Percentiles rank a stretch among this genome's conserved stretches.
These are phyloP conservation scores for Thymelicus sylvestris DNA, from an alignment of 2,888 invertebrate genomes.

Conservation along the genomic window DNA sequence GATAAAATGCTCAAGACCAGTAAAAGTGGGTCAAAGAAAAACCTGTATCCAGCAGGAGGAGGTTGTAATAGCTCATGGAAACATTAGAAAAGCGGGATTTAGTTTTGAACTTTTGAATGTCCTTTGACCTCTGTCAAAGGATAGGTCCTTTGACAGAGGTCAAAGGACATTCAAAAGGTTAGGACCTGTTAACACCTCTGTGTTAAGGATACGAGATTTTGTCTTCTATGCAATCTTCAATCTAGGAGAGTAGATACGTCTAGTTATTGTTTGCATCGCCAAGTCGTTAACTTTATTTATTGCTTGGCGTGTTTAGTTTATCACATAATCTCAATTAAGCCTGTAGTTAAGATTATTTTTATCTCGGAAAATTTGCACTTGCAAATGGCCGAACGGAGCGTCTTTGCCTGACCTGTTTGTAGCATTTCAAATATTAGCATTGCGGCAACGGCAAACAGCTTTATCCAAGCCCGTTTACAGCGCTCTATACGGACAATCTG, in stretches of 20 bases:
- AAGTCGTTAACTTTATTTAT: conserved; percentile 47
- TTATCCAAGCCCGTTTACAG: conserved; percentile 75
- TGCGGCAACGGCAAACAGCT: conserved; percentile 69
- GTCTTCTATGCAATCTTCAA: neutral
- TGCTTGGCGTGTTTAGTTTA: conserved; percentile 53
- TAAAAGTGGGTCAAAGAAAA: no score
- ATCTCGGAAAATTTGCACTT: conserved; percentile 80
- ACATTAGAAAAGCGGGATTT: no score
- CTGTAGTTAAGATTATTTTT: conserved; percentile 71
- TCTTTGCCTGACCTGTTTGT: conserved; percentile 75
- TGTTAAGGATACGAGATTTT: neutral
- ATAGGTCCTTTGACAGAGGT: no score
- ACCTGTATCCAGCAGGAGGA: no score
- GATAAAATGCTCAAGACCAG: no score
- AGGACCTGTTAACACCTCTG: no score
- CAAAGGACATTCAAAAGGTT: no score
- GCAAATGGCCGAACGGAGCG: conserved; percentile 72
- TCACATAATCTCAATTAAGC: conserved; percentile 72
- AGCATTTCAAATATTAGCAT: conserved; percentile 77
- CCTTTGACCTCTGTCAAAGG: no score
- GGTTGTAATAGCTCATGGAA: no score
- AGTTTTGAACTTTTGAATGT: no score
- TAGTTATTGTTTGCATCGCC: conserved; percentile 33
- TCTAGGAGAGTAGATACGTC: neutral
- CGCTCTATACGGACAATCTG: conserved; percentile 57